Evolutionary conservation across 2,888 invertebrate species (phyloP), one percentile per base, ranked within the genome.

Genomic region (Melieria picta): DNA sequence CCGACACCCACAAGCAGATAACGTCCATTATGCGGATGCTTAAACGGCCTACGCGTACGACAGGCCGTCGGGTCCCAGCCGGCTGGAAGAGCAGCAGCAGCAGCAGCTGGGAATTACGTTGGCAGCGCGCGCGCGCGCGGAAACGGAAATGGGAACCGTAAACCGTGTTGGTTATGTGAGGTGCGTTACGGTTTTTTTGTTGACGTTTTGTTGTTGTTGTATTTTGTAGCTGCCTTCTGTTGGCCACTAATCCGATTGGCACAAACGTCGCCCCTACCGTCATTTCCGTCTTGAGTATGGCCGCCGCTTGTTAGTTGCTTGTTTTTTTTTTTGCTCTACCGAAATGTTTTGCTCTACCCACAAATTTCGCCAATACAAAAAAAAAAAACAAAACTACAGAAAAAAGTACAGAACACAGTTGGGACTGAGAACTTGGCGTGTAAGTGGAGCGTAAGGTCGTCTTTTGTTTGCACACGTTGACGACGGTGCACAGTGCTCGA

Each of bases 251-350:
- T 52, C 65, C 65, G 52, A 65, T 65, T 65, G 30, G 7, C n/a
- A 50, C 72, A 58, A 58, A 30, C 13, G 52, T 52, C 11, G 52
- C 52, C 65, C 68, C 72, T 67, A 72, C 73, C 73, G 73, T 71
- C 75, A 72, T 73, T 70, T 73, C 72, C 75, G 72, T 72, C 72
- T 71, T 70, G 69, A 68, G 42, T 58, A 69, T 74, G 57, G 9
- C 13, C 9, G 6, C 52, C 52, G n/a, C 13, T 13, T 52, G 5
- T 13, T 52, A 7, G 6, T 52, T 9, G 52, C 10, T 62, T 69
- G 61, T 70, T 69, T 68, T 62, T n/a, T 43, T 63, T 63, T 46
- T 70, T 65, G 69, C 72, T 70, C 68, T 70, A 70, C 63, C 50
- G 71, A 69, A 43, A 48, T 70, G 30, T 71, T 64, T 65, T 69